Evolutionary conservation across 92 coral and sea anemone genomes (phyloP).

Genomic region (Epizoanthus rinbou): DNA sequence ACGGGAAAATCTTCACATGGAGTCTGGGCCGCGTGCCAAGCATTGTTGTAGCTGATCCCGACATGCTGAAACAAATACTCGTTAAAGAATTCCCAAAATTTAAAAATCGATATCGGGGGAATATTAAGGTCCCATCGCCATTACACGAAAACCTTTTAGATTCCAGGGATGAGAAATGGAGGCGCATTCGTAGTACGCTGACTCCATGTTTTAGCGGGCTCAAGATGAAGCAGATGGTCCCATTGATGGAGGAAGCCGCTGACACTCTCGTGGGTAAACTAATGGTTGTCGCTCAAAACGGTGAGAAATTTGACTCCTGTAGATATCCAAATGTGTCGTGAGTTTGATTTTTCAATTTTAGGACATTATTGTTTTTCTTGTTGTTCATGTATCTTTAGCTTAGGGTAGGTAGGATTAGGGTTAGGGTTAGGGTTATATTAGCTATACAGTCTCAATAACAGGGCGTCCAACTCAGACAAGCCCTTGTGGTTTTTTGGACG

Average conservation of each 20-base stretch:
- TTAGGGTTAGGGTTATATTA: no score
- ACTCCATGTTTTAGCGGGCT: slow-evolving; percentile 18
- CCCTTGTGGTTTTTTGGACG: no score
- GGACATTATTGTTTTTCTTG: no score
- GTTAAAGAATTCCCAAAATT: slow-evolving; percentile 64
- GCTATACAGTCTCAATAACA: no score
- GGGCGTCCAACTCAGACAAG: no score
- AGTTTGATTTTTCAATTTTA: no score
- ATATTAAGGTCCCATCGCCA: slow-evolving; percentile 15
- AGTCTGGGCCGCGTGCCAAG: slow-evolving; percentile 56
- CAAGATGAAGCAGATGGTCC: slow-evolving; percentile 23
- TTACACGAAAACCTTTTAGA: not conserved
- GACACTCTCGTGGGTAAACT: slow-evolving; percentile 10
- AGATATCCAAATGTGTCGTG: no score
- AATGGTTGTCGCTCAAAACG: slow-evolving; percentile 1
- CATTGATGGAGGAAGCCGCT: slow-evolving; percentile 11
- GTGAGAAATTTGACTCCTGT: not conserved
- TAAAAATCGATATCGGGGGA: slow-evolving; percentile 47
- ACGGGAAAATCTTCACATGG: slow-evolving; percentile 60
- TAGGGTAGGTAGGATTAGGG: no score
- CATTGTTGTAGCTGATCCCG: slow-evolving; percentile 60
- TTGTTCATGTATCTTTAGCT: no score
- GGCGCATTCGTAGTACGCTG: slow-evolving; percentile 7
- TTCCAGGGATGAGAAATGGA: slow-evolving; percentile 26
- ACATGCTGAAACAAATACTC: slow-evolving; percentile 56